Base-by-base conservation (phyloP, 1,140 invertebrate genomes). In the Dryas iulia region DNA sequence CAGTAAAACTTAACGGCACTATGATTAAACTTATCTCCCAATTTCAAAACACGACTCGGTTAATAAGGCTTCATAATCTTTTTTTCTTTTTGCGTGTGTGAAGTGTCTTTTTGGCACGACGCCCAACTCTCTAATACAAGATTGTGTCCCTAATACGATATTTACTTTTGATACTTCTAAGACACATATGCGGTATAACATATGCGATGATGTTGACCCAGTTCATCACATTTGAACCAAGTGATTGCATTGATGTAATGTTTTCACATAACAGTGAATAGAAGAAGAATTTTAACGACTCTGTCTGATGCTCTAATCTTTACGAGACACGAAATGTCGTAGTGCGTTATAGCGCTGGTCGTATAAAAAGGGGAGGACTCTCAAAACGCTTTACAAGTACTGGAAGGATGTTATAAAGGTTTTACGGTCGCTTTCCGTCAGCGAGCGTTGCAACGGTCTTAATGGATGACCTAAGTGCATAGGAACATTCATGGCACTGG, bases 381-480 rank as follows among this genome's bases (percentile, higher is more conserved):
- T 89, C 81, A 84, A 89, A 89, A 84, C 85, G 87, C 75, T 89
- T 89, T 89, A 91, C 87, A 91, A 89, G 89, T 89, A 81, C 83
- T 91, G 83, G 85, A 89, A 91, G 87, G 86, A 89, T 88, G 88
- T 89, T 89, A 89, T 91, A 91, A 91, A 88, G 85, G 84, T 91
- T 91, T 91, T 89, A 91, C 79, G 85, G 83, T 83, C 84, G 81
- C 83, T 84, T 90, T 88, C 82, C 84, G 83, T 87, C 86, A 88
- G 84, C 74, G 78, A 81, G 80, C 82, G 84, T 73, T 90, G 86
- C 87, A 90, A 76, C 80, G 73, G 82, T 81, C 84, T 88, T 90
- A 91, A 91, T 91, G 89, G 86, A 87, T 82, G 86, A 83, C 78
- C 89, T 91, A 89, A 91, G 89, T 91, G 89, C 87, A 89, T 82